A percentile compares a stretch with the other conserved stretches of the same genome.
phyloP scores from a whole-genome alignment of 2,888 invertebrate species.

The Oeneis ivallda region DNA sequence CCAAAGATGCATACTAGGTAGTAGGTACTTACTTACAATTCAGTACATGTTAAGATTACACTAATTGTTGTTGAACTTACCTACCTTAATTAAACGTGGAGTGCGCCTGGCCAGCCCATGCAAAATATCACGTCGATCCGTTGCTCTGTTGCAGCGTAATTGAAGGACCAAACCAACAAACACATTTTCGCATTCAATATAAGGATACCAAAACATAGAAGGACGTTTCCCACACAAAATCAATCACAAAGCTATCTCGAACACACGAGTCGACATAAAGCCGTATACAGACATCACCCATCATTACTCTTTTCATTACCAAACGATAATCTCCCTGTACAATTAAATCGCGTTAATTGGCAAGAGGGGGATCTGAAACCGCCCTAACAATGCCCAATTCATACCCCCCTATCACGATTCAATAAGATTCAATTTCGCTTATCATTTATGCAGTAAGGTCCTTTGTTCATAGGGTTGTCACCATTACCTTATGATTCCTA shows the following conservation, averaged over 20 bases:
- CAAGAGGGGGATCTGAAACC: conserved; percentile 54
- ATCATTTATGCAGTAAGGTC: conserved; percentile 39
- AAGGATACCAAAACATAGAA: not conserved
- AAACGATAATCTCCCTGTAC: conserved; percentile 73
- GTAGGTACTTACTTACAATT: too few relatives aligned
- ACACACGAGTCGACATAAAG: conserved; percentile 28
- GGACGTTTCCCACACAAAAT: conserved; percentile 16
- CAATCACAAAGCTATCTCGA: conserved; percentile 15
- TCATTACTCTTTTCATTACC: conserved; percentile 74
- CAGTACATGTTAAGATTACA: too few relatives aligned
- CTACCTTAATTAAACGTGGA: too few relatives aligned
- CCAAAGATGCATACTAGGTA: too few relatives aligned
- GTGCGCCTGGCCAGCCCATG: too few relatives aligned
- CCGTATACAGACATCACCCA: conserved; percentile 31
- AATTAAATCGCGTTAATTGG: conserved; percentile 81
- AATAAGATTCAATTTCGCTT: conserved; percentile 50
- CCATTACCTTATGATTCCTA: not conserved
- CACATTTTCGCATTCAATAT: too few relatives aligned
- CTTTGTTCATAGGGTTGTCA: not conserved
- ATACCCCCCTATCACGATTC: conserved; percentile 41
- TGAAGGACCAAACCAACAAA: too few relatives aligned
- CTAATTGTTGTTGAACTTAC: too few relatives aligned
- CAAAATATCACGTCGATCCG: too few relatives aligned
- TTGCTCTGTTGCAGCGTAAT: too few relatives aligned
- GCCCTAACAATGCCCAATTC: conserved; percentile 43